Evolutionary conservation across 2,888 invertebrate genomes (phyloP), one percentile per base, ranked within the genome.

Genomic region (Pammene fasciana): DNA sequence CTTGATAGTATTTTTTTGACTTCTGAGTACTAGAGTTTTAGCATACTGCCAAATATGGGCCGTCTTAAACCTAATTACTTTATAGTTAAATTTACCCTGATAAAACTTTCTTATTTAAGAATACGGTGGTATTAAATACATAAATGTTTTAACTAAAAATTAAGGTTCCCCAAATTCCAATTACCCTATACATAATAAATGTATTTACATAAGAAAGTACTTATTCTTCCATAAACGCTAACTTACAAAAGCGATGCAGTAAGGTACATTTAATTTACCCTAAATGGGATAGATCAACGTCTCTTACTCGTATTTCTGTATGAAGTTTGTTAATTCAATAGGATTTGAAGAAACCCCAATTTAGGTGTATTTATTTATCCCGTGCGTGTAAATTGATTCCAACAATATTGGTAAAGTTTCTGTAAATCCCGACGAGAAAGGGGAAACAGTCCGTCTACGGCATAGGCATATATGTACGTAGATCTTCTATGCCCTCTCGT

Each of bases 381-480:
- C 59, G 54, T 74, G 78, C 78, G 83, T 84, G 84, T 83, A 82
- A 87, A 88, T 85, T 85, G 86, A 82, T 85, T 84, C 80, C 78
- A 71, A 59, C 75, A 79, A 84, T 88, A 89, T 89, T 87, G 86
- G 79, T 67, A 88, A 88, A 89, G 85, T 88, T 89, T 71, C 72
- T 77, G 76, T 81, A 85, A 86, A 86, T 85, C 87, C 82, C 74
- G 72, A 70, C 74, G 73, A 73, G 76, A 79, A 79, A 80, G 80
- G 84, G 83, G 79, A 76, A 75, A 82, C 75, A 76, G 78, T 79
- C 79, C 76, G 78, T 6, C 18, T 50, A 18, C 9, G 6, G 61
- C 11, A 54, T 10, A 54, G 54, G 34, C 34, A 54, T 54, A 54
- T 26, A 26, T 50, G 18, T 34, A 11, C 13, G n/a, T 36, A 34